Evolutionary conservation across 2,888 invertebrate species (phyloP), one percentile per base, ranked within the genome.

Genomic region (Mycalesis mineus): DNA sequence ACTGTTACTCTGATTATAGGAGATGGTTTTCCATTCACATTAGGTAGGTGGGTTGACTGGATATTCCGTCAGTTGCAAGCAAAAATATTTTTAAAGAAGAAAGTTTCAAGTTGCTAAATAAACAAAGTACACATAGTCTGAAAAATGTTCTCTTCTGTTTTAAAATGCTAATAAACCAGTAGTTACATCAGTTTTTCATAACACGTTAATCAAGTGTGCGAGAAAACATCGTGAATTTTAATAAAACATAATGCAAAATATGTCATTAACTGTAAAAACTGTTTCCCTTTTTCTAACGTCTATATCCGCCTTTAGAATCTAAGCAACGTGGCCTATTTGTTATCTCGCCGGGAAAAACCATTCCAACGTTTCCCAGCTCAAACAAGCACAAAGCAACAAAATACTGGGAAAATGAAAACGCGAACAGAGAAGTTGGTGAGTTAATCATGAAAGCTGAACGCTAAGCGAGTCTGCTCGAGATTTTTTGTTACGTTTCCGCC

Each of bases 271-370:
- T 33, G 31, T 11, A 4, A 47, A 47, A 47, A 33, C 47, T 15
- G 45, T 45, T 28, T 47, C 15, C 47, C 33, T 48, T 59, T 48
- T 48, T 40, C 37, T 40, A 15, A 44, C 42, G 44, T 55, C 39
- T 58, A 72, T 75, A 75, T 72, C 73, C 78, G 65, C 65, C 65
- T 81, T 83, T 84, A 80, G 74, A 72, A 75, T 75, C 71, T 80
- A 78, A 82, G 76, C 77, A 75, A 73, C 75, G 73, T 73, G 73
- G 73, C 80, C 77, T 79, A 81, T 80, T 79, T 81, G 78, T 78
- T 82, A 79, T 76, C 78, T 74, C 71, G 71, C 67, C 67, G 68
- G 73, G 74, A 73, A 78, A 78, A 79, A 69, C 57, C 63, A 63
- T 64, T 55, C 56, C 56, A 50, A 54, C 58, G 57, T 53, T 61